A percentile compares a stretch with the other conserved stretches of the same genome.
Evolutionary conservation across 2,888 invertebrate species (phyloP).

Genomic region (Tipula unca): DNA sequence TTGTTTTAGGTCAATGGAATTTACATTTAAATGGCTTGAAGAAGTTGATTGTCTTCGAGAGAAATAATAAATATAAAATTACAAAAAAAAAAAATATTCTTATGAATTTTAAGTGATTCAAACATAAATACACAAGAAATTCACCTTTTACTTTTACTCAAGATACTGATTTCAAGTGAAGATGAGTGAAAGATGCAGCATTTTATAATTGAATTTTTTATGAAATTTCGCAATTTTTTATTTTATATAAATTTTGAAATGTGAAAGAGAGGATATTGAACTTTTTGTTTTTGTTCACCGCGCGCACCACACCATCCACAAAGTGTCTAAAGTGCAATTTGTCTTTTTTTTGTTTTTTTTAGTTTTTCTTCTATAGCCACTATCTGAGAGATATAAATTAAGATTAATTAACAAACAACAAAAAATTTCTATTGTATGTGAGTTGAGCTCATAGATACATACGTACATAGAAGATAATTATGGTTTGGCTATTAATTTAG

Average conservation of each 20-base stretch:
- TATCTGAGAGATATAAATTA: neutral
- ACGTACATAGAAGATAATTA: neutral
- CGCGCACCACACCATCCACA: neutral
- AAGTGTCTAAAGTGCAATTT: neutral
- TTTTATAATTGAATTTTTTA: neutral
- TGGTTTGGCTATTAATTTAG: neutral
- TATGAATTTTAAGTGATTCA: neutral
- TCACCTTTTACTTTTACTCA: conserved; percentile 14
- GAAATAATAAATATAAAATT: neutral
- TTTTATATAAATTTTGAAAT: neutral
- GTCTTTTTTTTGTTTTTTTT: neutral
- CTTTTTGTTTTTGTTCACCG: neutral
- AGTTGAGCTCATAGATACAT: neutral
- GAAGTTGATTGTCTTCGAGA: neutral
- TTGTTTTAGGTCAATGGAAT: conserved; percentile 8
- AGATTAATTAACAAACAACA: neutral
- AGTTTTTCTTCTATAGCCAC: neutral
- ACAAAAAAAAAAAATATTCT: neutral
- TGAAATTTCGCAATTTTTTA: neutral
- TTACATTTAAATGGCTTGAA: conserved; percentile 8
- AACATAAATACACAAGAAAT: neutral
- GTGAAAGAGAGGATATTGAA: conserved; percentile 8
- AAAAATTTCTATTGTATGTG: neutral
- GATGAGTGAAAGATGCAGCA: conserved; percentile 1
- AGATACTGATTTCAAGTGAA: neutral